Conservation (phyloP, 1,140 invertebrate species). For the Brachionus rotundiformis region DNA sequence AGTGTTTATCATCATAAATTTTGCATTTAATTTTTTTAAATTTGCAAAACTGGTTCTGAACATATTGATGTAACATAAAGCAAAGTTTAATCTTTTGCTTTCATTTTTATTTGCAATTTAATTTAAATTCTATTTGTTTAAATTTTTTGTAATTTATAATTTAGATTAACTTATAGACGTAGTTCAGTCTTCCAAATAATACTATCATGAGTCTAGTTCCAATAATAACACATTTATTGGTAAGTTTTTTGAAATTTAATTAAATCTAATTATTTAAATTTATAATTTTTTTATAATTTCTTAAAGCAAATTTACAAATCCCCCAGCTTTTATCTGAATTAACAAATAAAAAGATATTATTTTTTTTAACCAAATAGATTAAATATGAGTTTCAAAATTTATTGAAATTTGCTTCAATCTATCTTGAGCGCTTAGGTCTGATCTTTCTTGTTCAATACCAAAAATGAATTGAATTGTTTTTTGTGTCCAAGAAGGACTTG, state of each 20-base stretch:
- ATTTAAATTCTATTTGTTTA: conserved; percentile 29
- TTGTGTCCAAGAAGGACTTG: not conserved
- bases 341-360: not conserved
- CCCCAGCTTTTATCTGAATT: not conserved
- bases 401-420: not conserved
- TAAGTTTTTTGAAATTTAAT: not conserved
- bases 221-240: not conserved
- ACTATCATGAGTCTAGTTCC: not conserved
- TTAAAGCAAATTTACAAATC: not conserved
- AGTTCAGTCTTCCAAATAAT: not conserved
- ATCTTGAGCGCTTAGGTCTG: not conserved
- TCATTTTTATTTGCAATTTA: not conserved
- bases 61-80: conserved; percentile 3
- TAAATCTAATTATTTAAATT: not conserved
- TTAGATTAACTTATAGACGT: conserved; percentile 11
- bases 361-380: not conserved
- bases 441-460: not conserved
- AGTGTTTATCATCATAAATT: not conserved
- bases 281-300: conserved; percentile 13
- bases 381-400: not conserved
- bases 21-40: conserved; percentile 5
- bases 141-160: conserved; percentile 39
- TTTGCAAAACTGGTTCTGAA: conserved; percentile 13
- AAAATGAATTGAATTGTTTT: not conserved
- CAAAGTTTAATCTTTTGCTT: conserved; percentile 1